phyloP scores from a whole-genome alignment of 2,113 vertebrate species.

The Etia nguti region DNA sequence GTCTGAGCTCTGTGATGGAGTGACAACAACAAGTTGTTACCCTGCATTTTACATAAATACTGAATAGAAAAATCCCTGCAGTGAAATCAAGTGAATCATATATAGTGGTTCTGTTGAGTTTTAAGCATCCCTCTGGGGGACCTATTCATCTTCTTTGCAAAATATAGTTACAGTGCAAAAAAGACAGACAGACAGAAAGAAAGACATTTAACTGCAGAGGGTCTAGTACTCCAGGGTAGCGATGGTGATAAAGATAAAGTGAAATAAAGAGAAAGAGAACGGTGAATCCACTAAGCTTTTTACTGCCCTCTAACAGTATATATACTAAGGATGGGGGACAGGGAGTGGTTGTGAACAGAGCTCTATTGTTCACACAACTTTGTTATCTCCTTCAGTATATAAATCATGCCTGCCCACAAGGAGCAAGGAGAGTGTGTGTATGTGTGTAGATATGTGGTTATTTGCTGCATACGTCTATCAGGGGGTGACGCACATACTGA shows the following conservation, averaged over 20 bases:
- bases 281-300: constrained; percentile 37
- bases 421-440: neutral
- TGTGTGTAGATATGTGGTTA: neutral
- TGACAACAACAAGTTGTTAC: neutral
- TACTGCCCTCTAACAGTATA: constrained; percentile 41
- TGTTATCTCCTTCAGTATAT: constrained; percentile 44
- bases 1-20: neutral
- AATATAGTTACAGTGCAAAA: neutral
- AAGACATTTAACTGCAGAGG: constrained; percentile 11
- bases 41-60: neutral
- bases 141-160: neutral
- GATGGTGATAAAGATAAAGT: constrained; percentile 33
- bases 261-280: constrained; percentile 16
- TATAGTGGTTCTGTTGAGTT: neutral
- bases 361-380: constrained; percentile 57
- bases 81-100: neutral
- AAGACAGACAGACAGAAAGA: neutral
- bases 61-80: neutral
- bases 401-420: constrained; percentile 38
- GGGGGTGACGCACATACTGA: neutral
- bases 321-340: constrained; percentile 25
- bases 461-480: neutral
- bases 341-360: constrained; percentile 42
- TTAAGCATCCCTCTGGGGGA: neutral
- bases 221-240: neutral